These are phyloP conservation scores for Aphelinus certus DNA, from an alignment of 1,140 invertebrate species.

Conservation along the genomic window DNA sequence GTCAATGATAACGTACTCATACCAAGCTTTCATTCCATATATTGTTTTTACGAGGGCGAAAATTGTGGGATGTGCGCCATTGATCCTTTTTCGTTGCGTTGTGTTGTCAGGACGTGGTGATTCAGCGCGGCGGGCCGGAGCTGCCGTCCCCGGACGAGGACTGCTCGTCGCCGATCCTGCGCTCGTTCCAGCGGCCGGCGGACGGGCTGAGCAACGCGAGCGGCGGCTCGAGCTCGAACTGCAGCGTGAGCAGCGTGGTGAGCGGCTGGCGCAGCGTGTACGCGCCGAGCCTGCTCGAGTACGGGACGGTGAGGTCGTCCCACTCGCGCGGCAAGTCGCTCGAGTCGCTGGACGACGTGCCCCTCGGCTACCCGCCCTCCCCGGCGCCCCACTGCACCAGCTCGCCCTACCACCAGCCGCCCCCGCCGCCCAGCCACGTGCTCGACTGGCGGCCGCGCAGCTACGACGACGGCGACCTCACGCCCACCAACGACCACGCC, in stretches of 20 bases:
- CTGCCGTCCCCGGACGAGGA: constrained; percentile 64
- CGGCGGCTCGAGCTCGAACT: constrained; percentile 43
- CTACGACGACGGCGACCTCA: constrained; percentile 89
- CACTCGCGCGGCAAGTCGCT: constrained; percentile 78
- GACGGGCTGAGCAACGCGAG: constrained; percentile 38
- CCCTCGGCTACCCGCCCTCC: constrained; percentile 62
- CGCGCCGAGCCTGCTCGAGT: constrained; percentile 54
- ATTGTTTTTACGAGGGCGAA: too few relatives aligned
- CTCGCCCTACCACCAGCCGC: constrained; percentile 45
- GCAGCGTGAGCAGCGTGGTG: constrained; percentile 37
- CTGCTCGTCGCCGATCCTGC: constrained; percentile 61
- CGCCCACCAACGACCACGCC: constrained; percentile 82
- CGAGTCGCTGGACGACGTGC: constrained; percentile 76
- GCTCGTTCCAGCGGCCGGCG: constrained; percentile 59
- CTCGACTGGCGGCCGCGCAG: constrained; percentile 78
- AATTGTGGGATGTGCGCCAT: too few relatives aligned
- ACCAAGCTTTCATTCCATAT: too few relatives aligned
- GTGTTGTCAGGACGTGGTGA: constrained; percentile 57
- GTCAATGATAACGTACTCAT: too few relatives aligned
- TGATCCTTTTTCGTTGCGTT: too few relatives aligned
- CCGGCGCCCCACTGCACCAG: constrained; percentile 51
- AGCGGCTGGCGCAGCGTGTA: constrained; percentile 61
- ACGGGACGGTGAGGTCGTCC: constrained; percentile 41
- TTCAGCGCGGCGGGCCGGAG: constrained; percentile 60
- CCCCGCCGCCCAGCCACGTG: constrained; percentile 28